Percentiles rank a stretch among this genome's conserved stretches.
Conservation (phyloP, 2,888 invertebrate genomes). For the Thera britannica region DNA sequence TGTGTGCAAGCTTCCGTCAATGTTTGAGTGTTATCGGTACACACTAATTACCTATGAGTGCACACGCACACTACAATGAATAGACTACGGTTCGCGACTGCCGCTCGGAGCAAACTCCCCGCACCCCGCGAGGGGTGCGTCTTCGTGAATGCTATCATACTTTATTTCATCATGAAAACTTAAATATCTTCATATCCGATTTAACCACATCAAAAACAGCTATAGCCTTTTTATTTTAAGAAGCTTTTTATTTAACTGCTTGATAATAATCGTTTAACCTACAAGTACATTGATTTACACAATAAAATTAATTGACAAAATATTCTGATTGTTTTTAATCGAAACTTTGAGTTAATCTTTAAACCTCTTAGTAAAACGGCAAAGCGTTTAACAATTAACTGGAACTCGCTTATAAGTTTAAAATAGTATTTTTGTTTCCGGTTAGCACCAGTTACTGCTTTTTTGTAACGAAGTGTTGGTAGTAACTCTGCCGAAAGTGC, state of each 20-base stretch:
- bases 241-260: neutral
- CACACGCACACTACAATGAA: too few relatives aligned
- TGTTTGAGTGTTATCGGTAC: too few relatives aligned
- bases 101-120: too few relatives aligned
- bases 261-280: neutral
- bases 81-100: too few relatives aligned
- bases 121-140: too few relatives aligned
- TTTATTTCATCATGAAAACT: too few relatives aligned
- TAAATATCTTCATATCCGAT: neutral
- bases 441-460: neutral
- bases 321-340: conserved; percentile 1
- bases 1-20: too few relatives aligned
- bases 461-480: too few relatives aligned
- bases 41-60: too few relatives aligned
- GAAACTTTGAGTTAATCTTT: conserved; percentile 3
- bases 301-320: neutral
- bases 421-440: neutral
- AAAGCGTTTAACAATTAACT: neutral
- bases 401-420: neutral
- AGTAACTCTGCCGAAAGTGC: too few relatives aligned
- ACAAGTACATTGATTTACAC: neutral
- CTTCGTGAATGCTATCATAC: too few relatives aligned
- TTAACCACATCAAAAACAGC: neutral
- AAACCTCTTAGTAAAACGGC: conserved; percentile 7
- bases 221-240: neutral